Percentiles rank a stretch among this genome's conserved stretches.
Conservation (phyloP, 2,113 vertebrate genomes). For the Neogobius melanostomus region DNA sequence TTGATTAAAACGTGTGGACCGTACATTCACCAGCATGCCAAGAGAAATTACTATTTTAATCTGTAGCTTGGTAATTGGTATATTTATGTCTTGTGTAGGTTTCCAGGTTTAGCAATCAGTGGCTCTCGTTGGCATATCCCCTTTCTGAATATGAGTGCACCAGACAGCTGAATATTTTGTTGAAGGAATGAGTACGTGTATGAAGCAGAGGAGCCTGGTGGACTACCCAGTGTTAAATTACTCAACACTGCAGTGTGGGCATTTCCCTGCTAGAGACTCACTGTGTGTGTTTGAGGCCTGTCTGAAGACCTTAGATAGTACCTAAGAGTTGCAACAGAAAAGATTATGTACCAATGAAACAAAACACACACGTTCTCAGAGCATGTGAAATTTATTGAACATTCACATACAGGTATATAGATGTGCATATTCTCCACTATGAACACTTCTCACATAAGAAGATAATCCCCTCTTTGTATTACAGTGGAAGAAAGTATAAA, state of each 20-base stretch:
- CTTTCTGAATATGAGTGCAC: slow-evolving; percentile 51
- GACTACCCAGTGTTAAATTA: slow-evolving; percentile 50
- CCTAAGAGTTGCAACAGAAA: slow-evolving; percentile 43
- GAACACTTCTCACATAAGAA: slow-evolving; percentile 7
- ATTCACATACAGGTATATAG: slow-evolving; percentile 7
- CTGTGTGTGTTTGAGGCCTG: slow-evolving; percentile 6
- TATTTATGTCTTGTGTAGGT: slow-evolving; percentile 5
- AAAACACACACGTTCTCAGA: slow-evolving; percentile 37
- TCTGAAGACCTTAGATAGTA: neutral
- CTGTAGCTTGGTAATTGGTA: neutral
- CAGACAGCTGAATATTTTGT: slow-evolving; percentile 61
- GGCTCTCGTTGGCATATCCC: slow-evolving; percentile 38
- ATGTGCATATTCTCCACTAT: slow-evolving; percentile 23
- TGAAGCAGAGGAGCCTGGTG: slow-evolving; percentile 25
- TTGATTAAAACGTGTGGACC: neutral
- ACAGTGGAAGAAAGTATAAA: slow-evolving; percentile 18
- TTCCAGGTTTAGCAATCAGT: slow-evolving; percentile 29
- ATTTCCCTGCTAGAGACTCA: slow-evolving; percentile 29
- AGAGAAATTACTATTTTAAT: neutral
- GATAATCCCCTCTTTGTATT: too few relatives aligned
- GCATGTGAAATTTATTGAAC: slow-evolving; percentile 17
- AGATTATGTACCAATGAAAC: neutral
- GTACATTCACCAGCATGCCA: neutral
- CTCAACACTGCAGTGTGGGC: slow-evolving; percentile 53
- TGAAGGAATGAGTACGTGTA: slow-evolving; percentile 38